phyloP scores from a whole-genome alignment of 1,140 invertebrate genomes.

The Colletes latitarsis region DNA sequence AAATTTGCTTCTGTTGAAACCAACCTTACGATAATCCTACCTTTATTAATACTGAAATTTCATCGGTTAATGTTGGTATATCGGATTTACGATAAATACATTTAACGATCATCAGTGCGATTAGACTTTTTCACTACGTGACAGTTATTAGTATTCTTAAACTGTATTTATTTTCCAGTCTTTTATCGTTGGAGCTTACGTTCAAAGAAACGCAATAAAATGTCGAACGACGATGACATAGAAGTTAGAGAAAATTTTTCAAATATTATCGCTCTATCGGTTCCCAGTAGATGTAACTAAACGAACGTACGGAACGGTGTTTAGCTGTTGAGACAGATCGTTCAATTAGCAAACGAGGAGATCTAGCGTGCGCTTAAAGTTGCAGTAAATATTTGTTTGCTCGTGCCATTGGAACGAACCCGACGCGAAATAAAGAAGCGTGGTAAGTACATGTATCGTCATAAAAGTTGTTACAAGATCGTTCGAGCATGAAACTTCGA shows the following conservation, averaged over 20 bases:
- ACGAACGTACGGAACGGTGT: background rate
- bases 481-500: constrained; percentile 27
- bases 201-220: no score
- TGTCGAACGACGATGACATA: no score
- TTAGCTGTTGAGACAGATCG: background rate
- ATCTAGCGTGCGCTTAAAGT: no score
- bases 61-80: background rate
- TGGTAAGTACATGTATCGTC: background rate
- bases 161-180: background rate
- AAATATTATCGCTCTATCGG: no score
- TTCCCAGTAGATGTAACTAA: background rate
- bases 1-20: no score
- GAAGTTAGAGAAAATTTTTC: no score
- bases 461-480: constrained; percentile 31
- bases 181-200: no score
- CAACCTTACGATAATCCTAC: no score
- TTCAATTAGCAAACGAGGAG: background rate
- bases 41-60: background rate
- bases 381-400: background rate
- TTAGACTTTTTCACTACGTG: background rate
- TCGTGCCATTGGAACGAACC: background rate
- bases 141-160: background rate
- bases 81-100: background rate
- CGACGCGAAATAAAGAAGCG: constrained; percentile 4
- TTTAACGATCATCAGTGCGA: background rate